Percentiles rank a stretch among this genome's conserved stretches.
phyloP scores from a whole-genome alignment of 1,140 invertebrate genomes.

The Pseudomyrmex flavicornis region DNA sequence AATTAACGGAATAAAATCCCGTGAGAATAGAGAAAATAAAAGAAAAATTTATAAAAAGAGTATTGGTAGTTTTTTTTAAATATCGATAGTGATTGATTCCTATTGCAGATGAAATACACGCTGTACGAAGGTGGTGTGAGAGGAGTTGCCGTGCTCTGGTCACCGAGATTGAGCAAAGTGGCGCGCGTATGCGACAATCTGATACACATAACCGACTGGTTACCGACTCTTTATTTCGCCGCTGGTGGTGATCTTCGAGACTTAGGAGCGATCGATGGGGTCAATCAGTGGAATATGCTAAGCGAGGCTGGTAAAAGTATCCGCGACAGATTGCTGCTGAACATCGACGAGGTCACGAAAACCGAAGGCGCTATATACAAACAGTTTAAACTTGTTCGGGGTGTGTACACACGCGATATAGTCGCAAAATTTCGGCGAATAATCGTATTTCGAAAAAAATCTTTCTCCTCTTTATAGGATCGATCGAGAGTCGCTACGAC shows the following conservation, averaged over 20 bases:
- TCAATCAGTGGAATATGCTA: slow-evolving; percentile 87
- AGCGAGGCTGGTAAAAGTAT: slow-evolving; percentile 72
- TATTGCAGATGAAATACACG: slow-evolving; percentile 88
- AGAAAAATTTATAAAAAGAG: too few relatives aligned
- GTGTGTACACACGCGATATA: slow-evolving; percentile 71
- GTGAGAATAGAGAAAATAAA: too few relatives aligned
- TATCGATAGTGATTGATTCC: slow-evolving; percentile 11
- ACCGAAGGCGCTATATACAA: slow-evolving; percentile 83
- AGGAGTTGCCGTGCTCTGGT: slow-evolving; percentile 88
- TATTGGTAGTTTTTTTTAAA: too few relatives aligned
- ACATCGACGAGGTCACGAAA: slow-evolving; percentile 84
- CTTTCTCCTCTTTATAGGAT: slow-evolving; percentile 41
- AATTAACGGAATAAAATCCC: too few relatives aligned
- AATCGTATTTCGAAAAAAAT: neutral
- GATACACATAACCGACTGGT: slow-evolving; percentile 90
- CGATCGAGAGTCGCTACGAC: slow-evolving; percentile 77
- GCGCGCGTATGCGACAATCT: slow-evolving; percentile 85
- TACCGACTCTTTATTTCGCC: slow-evolving; percentile 88
- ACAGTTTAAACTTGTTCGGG: slow-evolving; percentile 85
- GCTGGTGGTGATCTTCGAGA: slow-evolving; percentile 85
- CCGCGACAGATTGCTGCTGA: slow-evolving; percentile 82
- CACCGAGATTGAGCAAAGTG: slow-evolving; percentile 84
- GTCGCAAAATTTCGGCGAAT: neutral
- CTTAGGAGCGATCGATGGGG: slow-evolving; percentile 86
- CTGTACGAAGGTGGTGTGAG: slow-evolving; percentile 91